Percentiles rank a stretch among this genome's conserved stretches.
Evolutionary conservation across 2,797 vertebrate genomes (phyloP).

Genomic region (Amphiprion clarkii): DNA sequence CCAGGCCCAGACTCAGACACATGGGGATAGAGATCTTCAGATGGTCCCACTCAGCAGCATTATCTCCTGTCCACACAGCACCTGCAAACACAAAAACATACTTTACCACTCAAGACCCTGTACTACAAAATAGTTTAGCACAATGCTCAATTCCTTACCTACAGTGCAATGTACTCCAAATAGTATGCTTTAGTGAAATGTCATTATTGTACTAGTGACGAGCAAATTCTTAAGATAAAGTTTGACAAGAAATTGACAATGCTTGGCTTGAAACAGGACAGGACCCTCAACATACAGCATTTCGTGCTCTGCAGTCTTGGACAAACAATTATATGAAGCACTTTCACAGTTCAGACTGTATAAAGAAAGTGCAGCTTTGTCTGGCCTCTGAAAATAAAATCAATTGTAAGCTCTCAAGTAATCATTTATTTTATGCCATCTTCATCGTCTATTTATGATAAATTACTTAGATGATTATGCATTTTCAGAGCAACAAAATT

Average conservation of each 20-base stretch:
- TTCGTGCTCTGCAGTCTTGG: too few relatives aligned
- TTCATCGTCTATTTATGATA: too few relatives aligned
- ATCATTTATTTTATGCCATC: too few relatives aligned
- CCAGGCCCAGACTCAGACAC: conserved; percentile 92
- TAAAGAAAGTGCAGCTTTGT: background rate
- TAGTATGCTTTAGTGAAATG: too few relatives aligned
- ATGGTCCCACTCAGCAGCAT: conserved; percentile 95
- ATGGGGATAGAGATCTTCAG: conserved; percentile 94
- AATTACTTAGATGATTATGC: too few relatives aligned
- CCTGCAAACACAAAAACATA: conserved; percentile 78
- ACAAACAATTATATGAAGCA: background rate
- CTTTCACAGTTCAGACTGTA: background rate
- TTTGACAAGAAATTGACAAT: background rate
- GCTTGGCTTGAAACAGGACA: background rate
- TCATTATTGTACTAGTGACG: background rate
- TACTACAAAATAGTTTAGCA: background rate
- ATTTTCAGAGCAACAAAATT: too few relatives aligned
- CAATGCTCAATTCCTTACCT: background rate
- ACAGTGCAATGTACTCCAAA: background rate
- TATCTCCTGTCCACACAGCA: conserved; percentile 96
- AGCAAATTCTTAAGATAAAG: background rate
- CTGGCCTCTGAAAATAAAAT: background rate
- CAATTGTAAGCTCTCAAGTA: too few relatives aligned
- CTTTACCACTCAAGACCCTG: background rate
- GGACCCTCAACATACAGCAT: too few relatives aligned